phyloP scores from a whole-genome alignment of 2,113 vertebrate species.

The Chascanopsetta lugubris region DNA sequence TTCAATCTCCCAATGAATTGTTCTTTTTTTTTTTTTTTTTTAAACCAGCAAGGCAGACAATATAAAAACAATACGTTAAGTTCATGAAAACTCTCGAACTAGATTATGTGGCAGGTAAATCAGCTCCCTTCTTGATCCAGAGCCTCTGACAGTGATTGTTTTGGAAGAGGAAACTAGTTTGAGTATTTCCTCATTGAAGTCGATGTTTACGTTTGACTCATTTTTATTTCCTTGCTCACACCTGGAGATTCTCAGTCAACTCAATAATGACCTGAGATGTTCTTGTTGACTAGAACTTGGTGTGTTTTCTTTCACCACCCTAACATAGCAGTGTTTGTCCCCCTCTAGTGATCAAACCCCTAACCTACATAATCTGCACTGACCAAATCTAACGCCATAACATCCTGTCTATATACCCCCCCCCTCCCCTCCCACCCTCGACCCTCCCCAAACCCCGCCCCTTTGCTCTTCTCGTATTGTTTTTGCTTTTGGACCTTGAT shows the following conservation, averaged over 20 bases:
- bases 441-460: constrained; percentile 9
- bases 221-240: not conserved
- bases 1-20: not conserved
- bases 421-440: not conserved
- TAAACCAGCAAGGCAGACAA: constrained; percentile 27
- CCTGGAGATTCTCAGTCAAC: not conserved
- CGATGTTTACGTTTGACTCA: not conserved
- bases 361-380: constrained; percentile 15
- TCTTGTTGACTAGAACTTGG: constrained; percentile 24
- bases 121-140: not conserved
- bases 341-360: constrained; percentile 36
- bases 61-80: constrained; percentile 16
- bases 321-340: constrained; percentile 53
- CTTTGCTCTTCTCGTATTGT: constrained; percentile 5
- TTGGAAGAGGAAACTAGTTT: constrained; percentile 27
- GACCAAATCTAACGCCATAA: constrained; percentile 27
- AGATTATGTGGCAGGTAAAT: constrained; percentile 6
- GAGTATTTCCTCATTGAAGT: constrained; percentile 22
- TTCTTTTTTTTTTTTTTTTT: constrained; percentile 10
- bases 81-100: constrained; percentile 25
- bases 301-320: constrained; percentile 46
- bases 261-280: too few species aligned
- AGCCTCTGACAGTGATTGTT: constrained; percentile 23
- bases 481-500: not conserved
- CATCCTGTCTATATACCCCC: constrained; percentile 20